A percentile compares a stretch with the other conserved stretches of the same genome.
Evolutionary conservation across 2,797 vertebrate genomes (phyloP).

Genomic region (Clarias pachynema): DNA sequence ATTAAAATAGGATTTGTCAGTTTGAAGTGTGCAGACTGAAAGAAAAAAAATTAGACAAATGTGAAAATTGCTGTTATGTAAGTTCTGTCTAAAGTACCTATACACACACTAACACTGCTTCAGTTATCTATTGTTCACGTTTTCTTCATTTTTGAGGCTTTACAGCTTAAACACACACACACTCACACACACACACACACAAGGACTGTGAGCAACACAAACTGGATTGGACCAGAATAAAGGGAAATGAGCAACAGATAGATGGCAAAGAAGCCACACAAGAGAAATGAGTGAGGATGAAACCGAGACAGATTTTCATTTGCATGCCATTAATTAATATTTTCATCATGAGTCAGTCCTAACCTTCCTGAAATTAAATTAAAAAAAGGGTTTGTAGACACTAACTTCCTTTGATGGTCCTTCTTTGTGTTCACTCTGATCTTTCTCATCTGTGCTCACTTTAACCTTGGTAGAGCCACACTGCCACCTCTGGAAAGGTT

Average conservation of each 20-base stretch:
- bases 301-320: constrained; percentile 62
- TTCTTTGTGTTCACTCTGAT: neutral
- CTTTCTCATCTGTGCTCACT: constrained; percentile 34
- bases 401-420: neutral
- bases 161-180: neutral
- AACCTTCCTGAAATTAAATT: constrained; percentile 29
- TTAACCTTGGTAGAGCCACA: constrained; percentile 62
- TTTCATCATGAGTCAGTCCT: constrained; percentile 54
- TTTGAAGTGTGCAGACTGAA: neutral
- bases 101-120: neutral
- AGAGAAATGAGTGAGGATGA: constrained; percentile 69
- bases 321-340: constrained; percentile 67
- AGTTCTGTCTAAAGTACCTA: neutral
- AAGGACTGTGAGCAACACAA: constrained; percentile 11
- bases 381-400: neutral
- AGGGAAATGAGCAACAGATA: constrained; percentile 78
- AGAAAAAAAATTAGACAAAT: neutral
- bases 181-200: neutral
- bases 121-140: neutral
- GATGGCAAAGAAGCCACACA: constrained; percentile 64
- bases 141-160: neutral
- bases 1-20: neutral
- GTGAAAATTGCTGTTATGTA: constrained; percentile 1
- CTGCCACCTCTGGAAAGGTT: constrained; percentile 56
- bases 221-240: constrained; percentile 68